Base-by-base conservation (phyloP, 2,888 invertebrate genomes). In the Tetanocera ferruginea region DNA sequence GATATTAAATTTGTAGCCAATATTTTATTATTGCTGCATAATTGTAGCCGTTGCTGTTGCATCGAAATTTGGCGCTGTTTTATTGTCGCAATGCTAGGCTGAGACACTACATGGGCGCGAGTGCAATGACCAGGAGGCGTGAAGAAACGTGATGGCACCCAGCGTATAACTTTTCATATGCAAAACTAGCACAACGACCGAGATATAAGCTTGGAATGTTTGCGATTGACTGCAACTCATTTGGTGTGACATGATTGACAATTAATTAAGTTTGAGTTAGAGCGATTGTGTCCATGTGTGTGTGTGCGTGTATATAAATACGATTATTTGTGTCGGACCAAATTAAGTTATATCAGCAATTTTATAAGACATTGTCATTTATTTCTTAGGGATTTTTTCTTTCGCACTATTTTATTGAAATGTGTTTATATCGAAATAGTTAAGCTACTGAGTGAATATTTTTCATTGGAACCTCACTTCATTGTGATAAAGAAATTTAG, bases 11-110 rank as follows among this genome's bases (percentile, higher is more conserved):
- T 75, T 49, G n/a, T 73, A 51, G 28, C 66, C 52, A 75, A 75
- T 64, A 75, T 75, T 75, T 75, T 75, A 75, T 66, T 75, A 52
- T 75, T 75, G 51, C 14, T 62, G 62, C 73, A 73, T 57, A 23
- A 72, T 74, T 64, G 28, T 51, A 51, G 51, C 49, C 51, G 74
- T 19, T 49, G 62, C 49, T 34, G 28, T 31, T 37, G 52, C 28
- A 43, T 57, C 37, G 28, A 55, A 71, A 71, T 71, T 71, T 71
- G 71, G 37, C 34, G 71, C 57, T 55, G 9, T n/a, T 31, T 25
- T 28, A n/a, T n/a, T 52, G 8, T 52, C n/a, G 17, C 28, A 23
- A 25, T 28, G 25, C 23, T 14, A n/a, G 25, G 19, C 25, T 8
- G 17, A 3, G 49, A 3, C 31, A 31, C 2, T 3, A 55, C 17